Evolutionary conservation across 2,113 vertebrate species (phyloP).

Genomic region (Poeciliopsis prolifica): DNA sequence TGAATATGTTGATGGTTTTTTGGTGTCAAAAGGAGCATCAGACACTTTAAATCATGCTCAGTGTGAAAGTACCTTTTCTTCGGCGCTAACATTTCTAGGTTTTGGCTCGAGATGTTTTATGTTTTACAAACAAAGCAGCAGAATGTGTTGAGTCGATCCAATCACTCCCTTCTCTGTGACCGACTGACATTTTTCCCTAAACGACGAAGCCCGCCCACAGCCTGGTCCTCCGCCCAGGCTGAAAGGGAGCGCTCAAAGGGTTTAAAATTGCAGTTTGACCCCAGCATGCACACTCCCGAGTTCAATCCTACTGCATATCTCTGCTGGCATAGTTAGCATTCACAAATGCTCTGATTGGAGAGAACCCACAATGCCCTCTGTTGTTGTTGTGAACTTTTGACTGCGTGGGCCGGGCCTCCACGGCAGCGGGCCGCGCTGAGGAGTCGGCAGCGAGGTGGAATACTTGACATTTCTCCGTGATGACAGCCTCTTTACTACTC

Average conservation of each 20-base stretch:
- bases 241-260: slow-evolving; percentile 36
- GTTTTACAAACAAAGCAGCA: neutral
- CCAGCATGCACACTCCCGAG: slow-evolving; percentile 49
- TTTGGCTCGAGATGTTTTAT: slow-evolving; percentile 15
- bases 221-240: slow-evolving; percentile 29
- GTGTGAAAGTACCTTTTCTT: neutral
- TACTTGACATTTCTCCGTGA: slow-evolving; percentile 78
- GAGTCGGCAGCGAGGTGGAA: slow-evolving; percentile 73
- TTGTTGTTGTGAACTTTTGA: slow-evolving; percentile 82
- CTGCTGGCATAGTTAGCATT: slow-evolving; percentile 73
- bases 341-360: slow-evolving; percentile 68
- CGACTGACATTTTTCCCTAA: slow-evolving; percentile 56
- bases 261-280: slow-evolving; percentile 63
- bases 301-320: slow-evolving; percentile 70
- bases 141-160: slow-evolving; percentile 31
- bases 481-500: slow-evolving; percentile 70
- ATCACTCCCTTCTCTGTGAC: slow-evolving; percentile 35
- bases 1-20: slow-evolving; percentile 10
- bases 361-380: slow-evolving; percentile 72
- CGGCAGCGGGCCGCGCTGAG: slow-evolving; percentile 55
- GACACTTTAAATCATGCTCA: neutral
- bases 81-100: neutral
- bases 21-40: slow-evolving; percentile 20
- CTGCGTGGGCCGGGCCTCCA: slow-evolving; percentile 68
- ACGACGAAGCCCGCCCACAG: slow-evolving; percentile 46